Percentiles rank a stretch among this genome's conserved stretches.
These are phyloP conservation scores for Herminia tarsipennalis DNA, from an alignment of 2,888 invertebrate genomes.

Conservation along the genomic window DNA sequence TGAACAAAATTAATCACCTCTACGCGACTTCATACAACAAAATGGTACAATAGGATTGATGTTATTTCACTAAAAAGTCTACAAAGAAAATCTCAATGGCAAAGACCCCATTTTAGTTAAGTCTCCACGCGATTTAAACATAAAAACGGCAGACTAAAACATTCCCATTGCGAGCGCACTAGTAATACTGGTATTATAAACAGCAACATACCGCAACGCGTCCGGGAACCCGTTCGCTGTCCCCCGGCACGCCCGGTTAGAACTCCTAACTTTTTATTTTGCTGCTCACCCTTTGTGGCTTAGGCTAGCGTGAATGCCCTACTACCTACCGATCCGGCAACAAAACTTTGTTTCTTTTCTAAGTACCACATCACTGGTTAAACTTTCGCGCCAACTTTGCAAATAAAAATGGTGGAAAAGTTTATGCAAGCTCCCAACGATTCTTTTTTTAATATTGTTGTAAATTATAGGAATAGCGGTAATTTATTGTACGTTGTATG, in stretches of 20 bases:
- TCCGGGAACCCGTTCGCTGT: slow-evolving; percentile 76
- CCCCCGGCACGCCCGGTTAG: slow-evolving; percentile 81
- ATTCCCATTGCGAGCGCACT: slow-evolving; percentile 6
- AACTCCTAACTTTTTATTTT: slow-evolving; percentile 83
- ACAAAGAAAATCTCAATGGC: too few relatives aligned
- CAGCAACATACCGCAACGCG: slow-evolving; percentile 64
- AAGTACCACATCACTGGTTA: slow-evolving; percentile 52
- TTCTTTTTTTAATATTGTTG: too few relatives aligned
- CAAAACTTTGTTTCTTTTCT: slow-evolving; percentile 50
- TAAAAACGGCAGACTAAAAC: background rate
- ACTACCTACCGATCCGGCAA: slow-evolving; percentile 60
- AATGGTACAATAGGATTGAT: too few relatives aligned
- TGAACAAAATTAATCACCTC: too few relatives aligned
- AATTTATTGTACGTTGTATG: background rate
- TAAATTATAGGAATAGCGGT: too few relatives aligned
- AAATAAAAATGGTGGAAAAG: background rate
- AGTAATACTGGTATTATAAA: slow-evolving; percentile 24
- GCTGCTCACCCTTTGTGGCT: slow-evolving; percentile 79
- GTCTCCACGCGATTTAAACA: slow-evolving; percentile 15
- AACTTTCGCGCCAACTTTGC: slow-evolving; percentile 56
- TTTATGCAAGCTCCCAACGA: too few relatives aligned
- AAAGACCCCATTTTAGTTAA: slow-evolving; percentile 14
- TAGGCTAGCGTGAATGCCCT: slow-evolving; percentile 79
- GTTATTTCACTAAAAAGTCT: too few relatives aligned
- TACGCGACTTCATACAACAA: too few relatives aligned